Evolutionary conservation across 1,140 invertebrate genomes (phyloP).

Genomic region (Piezodorus guildinii): DNA sequence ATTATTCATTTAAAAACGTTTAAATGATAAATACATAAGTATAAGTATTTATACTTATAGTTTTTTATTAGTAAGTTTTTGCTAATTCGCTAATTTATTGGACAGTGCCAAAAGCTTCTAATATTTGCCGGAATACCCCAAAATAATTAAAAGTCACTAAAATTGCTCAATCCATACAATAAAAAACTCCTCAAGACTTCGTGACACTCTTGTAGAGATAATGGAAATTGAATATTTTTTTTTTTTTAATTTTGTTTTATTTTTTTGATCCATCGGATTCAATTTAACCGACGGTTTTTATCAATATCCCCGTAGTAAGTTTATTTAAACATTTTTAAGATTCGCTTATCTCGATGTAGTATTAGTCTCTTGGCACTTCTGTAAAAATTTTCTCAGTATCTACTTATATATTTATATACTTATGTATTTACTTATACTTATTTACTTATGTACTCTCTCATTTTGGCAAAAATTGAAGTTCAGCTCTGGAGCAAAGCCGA

Average conservation of each 20-base stretch:
- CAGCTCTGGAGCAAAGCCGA: too few species aligned
- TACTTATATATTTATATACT: too few species aligned
- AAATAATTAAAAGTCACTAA: slow-evolving; percentile 21
- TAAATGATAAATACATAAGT: too few species aligned
- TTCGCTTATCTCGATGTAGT: slow-evolving; percentile 19
- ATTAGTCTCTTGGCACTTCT: slow-evolving; percentile 18
- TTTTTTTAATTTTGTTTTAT: not conserved
- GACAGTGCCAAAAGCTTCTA: slow-evolving; percentile 23
- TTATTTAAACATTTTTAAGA: slow-evolving; percentile 3
- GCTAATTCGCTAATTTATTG: slow-evolving; percentile 7
- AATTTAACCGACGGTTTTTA: too few species aligned
- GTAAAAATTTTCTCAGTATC: slow-evolving; percentile 14
- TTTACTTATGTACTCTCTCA: too few species aligned
- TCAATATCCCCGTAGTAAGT: too few species aligned
- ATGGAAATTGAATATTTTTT: not conserved
- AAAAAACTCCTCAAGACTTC: slow-evolving; percentile 23
- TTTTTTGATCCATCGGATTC: too few species aligned
- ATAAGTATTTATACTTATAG: too few species aligned
- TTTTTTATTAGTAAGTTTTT: not conserved
- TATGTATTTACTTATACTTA: too few species aligned
- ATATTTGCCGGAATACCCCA: slow-evolving; percentile 21
- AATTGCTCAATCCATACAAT: slow-evolving; percentile 25
- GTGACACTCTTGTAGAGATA: slow-evolving; percentile 11
- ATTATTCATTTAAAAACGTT: too few species aligned
- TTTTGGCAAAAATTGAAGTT: too few species aligned